Evolutionary conservation across 2,797 vertebrate species (phyloP).

Genomic region (Pseudochirops corinnae): DNA sequence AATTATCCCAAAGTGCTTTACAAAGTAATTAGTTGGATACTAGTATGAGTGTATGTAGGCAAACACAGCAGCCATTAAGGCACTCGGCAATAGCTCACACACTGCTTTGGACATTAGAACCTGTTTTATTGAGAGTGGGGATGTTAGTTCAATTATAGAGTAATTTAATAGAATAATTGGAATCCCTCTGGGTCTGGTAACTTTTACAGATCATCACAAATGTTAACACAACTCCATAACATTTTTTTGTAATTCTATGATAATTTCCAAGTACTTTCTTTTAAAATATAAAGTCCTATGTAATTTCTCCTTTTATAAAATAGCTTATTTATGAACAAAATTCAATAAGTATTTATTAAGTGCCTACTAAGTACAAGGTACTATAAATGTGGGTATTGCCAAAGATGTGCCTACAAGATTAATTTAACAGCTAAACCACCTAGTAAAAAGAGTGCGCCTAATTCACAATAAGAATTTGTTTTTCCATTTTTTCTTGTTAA

Average conservation of each 20-base stretch:
- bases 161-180: slow-evolving; percentile 79
- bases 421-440: background rate
- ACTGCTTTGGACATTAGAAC: slow-evolving; percentile 74
- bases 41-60: slow-evolving; percentile 51
- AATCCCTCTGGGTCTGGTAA: slow-evolving; percentile 69
- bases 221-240: slow-evolving; percentile 46
- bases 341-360: background rate
- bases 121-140: slow-evolving; percentile 72
- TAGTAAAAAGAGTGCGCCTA: background rate
- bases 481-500: background rate
- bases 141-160: slow-evolving; percentile 76
- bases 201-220: slow-evolving; percentile 78
- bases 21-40: slow-evolving; percentile 73
- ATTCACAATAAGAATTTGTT: background rate
- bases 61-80: slow-evolving; percentile 72
- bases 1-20: slow-evolving; percentile 78
- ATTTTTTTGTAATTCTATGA: slow-evolving; percentile 47
- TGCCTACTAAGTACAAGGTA: slow-evolving; percentile 1
- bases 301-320: slow-evolving; percentile 45
- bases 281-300: slow-evolving; percentile 57
- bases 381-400: background rate
- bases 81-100: slow-evolving; percentile 67
- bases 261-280: slow-evolving; percentile 55
- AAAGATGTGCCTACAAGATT: slow-evolving; percentile 26
- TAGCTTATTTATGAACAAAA: slow-evolving; percentile 17